Evolutionary conservation across 2,113 vertebrate genomes (phyloP), one percentile per base, ranked within the genome.

Genomic region (Rana temporaria): DNA sequence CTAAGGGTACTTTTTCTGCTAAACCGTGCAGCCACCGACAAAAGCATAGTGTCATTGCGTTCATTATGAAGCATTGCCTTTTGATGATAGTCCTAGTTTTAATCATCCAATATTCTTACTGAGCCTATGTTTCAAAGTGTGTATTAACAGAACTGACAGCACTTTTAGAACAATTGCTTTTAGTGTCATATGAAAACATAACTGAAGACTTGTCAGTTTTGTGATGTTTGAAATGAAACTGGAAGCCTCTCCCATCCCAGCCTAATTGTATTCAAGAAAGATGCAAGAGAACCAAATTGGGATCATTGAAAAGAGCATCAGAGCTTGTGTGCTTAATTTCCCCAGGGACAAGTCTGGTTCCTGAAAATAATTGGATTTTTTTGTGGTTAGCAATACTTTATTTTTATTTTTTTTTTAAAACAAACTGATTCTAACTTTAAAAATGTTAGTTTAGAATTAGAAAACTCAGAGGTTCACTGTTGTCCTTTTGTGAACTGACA

Each of bases 281-380:
- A 73, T 73, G 69, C 42, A 81, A 80, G 48, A 60, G 34, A 48
- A 34, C 26, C 69, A 73, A 81, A 73, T 55, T 65, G 70, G 59
- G 59, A 73, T 81, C 19, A 73, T 53, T 24, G 42, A 16, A 73
- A 56, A 64, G 24, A 20, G 56, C 59, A 72, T 73, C 57, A 26
- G 42, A 81, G 79, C 20, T 72, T 71, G 68, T 81, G 63, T 81
- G 69, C 69, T 65, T 81, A 81, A 81, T 81, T 81, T 81, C 79
- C 69, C 79, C 2, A 16, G 59, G 79, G 60, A 53, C n/a, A 62
- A 52, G 14, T 2, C 26, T 57, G 79, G 79, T 73, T 38, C 69
- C 69, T 65, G 68, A 63, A 80, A 73, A 65, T 81, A 81, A 81
- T 73, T 73, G 69, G 68, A 81, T 73, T 81, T 38, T 70, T 73